These are phyloP conservation scores for Ooceraea biroi DNA, from an alignment of 1,140 invertebrate genomes.

Conservation along the genomic window DNA sequence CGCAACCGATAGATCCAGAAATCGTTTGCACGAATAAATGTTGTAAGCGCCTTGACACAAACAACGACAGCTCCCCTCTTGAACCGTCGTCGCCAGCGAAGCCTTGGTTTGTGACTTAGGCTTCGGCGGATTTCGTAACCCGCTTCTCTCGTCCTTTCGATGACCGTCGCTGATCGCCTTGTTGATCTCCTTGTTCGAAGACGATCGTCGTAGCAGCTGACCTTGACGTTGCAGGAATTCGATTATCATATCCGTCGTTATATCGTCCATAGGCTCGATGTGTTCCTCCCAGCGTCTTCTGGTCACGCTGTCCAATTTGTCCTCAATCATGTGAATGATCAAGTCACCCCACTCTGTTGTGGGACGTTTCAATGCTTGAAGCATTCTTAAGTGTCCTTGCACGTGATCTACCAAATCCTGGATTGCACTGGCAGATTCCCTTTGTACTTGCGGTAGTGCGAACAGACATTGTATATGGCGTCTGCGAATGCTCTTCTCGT, in stretches of 20 bases:
- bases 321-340: background rate
- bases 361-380: background rate
- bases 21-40: background rate
- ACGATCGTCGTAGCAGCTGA: no score
- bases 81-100: background rate
- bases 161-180: no score
- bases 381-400: background rate
- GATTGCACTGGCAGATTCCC: background rate
- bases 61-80: background rate
- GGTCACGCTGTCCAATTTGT: background rate
- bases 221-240: no score
- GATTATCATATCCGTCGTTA: no score
- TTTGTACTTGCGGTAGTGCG: background rate
- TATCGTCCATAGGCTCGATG: background rate
- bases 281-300: background rate
- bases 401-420: background rate
- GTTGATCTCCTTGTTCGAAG: no score
- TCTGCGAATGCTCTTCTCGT: background rate
- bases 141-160: no score
- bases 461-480: no score
- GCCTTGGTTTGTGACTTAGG: background rate
- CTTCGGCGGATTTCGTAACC: no score
- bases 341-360: background rate
- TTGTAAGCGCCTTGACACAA: background rate
- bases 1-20: background rate